Base-by-base conservation (phyloP, 2,113 vertebrate genomes). In the Cebidichthys violaceus region DNA sequence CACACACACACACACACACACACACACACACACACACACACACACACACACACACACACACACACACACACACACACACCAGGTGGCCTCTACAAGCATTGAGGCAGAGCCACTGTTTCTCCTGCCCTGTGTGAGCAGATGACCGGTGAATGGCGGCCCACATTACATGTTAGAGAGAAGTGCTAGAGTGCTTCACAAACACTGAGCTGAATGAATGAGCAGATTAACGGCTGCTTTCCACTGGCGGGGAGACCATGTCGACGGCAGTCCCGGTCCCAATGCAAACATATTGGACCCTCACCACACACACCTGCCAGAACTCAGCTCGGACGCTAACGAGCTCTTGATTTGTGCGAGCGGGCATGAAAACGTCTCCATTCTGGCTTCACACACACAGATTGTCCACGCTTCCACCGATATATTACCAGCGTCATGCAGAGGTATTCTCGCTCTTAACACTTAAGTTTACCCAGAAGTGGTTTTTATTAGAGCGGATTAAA, bases 401-500 rank as follows among this genome's bases (percentile, higher is more conserved):
- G 45, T 17, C 43, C 15, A 47, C n/a, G 31, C n/a, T 41, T 54
- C 1, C 59, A 24, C 22, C 73, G 64, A 73, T 57, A 27, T 59
- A 75, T 17, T 4, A 45, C 14, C 43, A 6, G 15, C 43, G 43
- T 45, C 43, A 45, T 45, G 43, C 43, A 4, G 14, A 57, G 39
- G 41, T 65, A 20, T 57, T 71, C 52, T 45, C 2, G 9, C 27
- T 24, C 54, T 45, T 29, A 33, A 64, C 52, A 71, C 45, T 75
- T 54, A 76, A 67, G 57, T 65, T 74, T 54, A 82, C 71, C 71
- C 85, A 86, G 78, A 84, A 78, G 77, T 78, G 64, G 45, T 50
- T 65, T 90, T 86, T 83, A 87, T 60, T 77, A 83, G 70, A 72
- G 74, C 33, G 43, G 66, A 87, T 90, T 82, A 83, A 71, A 43